A percentile compares a stretch with the other conserved stretches of the same genome.
Evolutionary conservation across 2,888 invertebrate genomes (phyloP).

Genomic region (Campaea margaritaria): DNA sequence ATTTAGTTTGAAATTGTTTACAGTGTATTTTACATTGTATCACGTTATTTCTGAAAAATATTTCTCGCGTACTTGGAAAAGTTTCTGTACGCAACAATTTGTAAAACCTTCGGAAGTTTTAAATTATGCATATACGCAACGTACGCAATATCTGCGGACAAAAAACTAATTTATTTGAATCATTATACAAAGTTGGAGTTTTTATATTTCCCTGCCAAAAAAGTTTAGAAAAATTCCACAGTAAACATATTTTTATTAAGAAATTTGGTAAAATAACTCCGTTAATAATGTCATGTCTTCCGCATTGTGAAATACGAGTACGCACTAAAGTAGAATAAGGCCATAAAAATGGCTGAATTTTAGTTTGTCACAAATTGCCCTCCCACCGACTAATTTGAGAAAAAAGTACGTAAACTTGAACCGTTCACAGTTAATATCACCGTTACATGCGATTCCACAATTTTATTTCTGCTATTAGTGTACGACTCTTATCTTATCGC

Average conservation of each 20-base stretch:
- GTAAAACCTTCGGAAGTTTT: conserved; percentile 23
- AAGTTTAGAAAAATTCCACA: conserved; percentile 20
- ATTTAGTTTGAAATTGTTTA: conserved; percentile 1
- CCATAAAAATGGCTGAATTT: conserved; percentile 53
- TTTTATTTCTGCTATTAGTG: conserved; percentile 80
- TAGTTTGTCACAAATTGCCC: conserved; percentile 62
- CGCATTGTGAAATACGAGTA: conserved; percentile 13
- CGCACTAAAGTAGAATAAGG: conserved; percentile 32
- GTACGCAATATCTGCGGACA: conserved; percentile 18
- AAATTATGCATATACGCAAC: conserved; percentile 30
- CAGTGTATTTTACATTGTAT: conserved; percentile 3
- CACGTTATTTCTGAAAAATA: conserved; percentile 7
- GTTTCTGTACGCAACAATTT: conserved; percentile 16
- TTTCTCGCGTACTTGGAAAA: conserved; percentile 10
- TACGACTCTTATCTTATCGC: conserved; percentile 77
- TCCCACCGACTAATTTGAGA: conserved; percentile 65
- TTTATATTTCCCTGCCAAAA: conserved; percentile 22
- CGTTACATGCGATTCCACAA: conserved; percentile 82
- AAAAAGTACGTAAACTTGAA: conserved; percentile 75
- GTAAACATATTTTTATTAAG: conserved; percentile 12
- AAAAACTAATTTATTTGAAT: conserved; percentile 23
- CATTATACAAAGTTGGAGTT: conserved; percentile 13
- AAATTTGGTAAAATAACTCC: conserved; percentile 13
- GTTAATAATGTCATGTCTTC: neutral
- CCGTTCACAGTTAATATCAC: conserved; percentile 78